Conservation (phyloP, 2,113 vertebrate genomes). For the Nycticryphes semicollaris region DNA sequence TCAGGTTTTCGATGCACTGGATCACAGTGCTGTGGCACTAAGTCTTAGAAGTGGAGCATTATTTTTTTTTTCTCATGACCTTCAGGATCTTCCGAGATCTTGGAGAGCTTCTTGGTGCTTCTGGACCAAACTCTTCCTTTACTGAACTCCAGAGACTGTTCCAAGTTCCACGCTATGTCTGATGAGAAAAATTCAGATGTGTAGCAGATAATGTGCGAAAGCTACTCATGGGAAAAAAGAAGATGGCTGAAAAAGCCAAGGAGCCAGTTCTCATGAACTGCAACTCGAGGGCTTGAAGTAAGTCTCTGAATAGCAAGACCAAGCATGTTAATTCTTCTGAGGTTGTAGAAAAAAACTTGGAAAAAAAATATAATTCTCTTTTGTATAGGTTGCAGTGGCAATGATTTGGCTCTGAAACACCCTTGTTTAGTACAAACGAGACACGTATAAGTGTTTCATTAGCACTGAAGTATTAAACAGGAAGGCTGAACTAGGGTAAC, state of each 20-base stretch:
- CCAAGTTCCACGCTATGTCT: neutral
- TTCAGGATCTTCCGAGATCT: conserved; percentile 29
- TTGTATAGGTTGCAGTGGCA: conserved; percentile 1
- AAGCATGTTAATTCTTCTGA: conserved; percentile 4
- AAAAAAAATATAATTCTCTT: conserved; percentile 18
- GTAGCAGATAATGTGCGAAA: neutral
- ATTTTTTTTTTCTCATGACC: neutral
- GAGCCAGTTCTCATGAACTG: conserved; percentile 18
- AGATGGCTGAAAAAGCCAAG: conserved; percentile 43
- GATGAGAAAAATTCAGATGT: neutral
- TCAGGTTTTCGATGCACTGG: neutral
- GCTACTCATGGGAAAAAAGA: neutral
- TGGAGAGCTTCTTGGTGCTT: neutral
- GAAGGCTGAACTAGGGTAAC: neutral
- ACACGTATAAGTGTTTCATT: neutral
- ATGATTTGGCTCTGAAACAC: neutral
- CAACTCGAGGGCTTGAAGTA: neutral
- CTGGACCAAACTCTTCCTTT: neutral
- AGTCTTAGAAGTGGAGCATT: neutral
- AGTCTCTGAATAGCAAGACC: neutral
- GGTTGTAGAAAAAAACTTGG: conserved; percentile 17
- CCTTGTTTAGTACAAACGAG: neutral
- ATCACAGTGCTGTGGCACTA: neutral
- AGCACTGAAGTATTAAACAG: neutral
- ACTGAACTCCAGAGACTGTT: neutral